Percentiles rank a stretch among this genome's conserved stretches.
phyloP scores from a whole-genome alignment of 1,140 invertebrate species.

The Choristoneura fumiferana region DNA sequence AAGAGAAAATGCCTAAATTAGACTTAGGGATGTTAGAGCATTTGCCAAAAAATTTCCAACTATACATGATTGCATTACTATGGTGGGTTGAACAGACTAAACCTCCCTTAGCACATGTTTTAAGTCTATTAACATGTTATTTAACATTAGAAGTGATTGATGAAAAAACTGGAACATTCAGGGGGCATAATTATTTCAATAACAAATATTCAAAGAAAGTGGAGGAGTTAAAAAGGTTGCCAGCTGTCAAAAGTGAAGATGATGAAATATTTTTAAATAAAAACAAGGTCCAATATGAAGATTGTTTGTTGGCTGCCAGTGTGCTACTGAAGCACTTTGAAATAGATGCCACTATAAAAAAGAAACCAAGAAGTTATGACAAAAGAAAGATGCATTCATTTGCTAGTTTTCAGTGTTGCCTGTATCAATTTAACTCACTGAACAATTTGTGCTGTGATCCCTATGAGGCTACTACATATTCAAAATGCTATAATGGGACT shows the following conservation, averaged over 20 bases:
- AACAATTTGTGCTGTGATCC: conserved; percentile 82
- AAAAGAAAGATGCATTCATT: conserved; percentile 82
- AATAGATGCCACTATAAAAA: conserved; percentile 79
- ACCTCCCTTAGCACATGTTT: conserved; percentile 78
- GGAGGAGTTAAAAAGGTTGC: conserved; percentile 49
- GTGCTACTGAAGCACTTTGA: conserved; percentile 82
- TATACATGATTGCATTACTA: conserved; percentile 82
- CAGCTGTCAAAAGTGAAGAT: conserved; percentile 33
- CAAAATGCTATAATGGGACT: conserved; percentile 84
- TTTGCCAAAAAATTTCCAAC: conserved; percentile 80
- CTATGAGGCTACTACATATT: conserved; percentile 76
- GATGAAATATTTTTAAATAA: conserved; percentile 58
- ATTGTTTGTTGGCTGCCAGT: conserved; percentile 80
- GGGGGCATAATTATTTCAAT: conserved; percentile 68
- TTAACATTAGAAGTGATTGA: conserved; percentile 82
- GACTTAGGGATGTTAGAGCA: conserved; percentile 59
- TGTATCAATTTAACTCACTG: conserved; percentile 81
- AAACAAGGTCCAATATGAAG: conserved; percentile 75
- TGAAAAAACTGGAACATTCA: conserved; percentile 78
- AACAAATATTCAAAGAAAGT: conserved; percentile 65
- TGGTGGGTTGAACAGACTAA: conserved; percentile 82
- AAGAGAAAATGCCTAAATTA: conserved; percentile 68
- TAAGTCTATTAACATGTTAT: conserved; percentile 80
- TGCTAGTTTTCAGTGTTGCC: conserved; percentile 85
- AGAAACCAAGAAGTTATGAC: conserved; percentile 81